phyloP scores from a whole-genome alignment of 2,797 vertebrate genomes.

The Podarcis lilfordi region DNA sequence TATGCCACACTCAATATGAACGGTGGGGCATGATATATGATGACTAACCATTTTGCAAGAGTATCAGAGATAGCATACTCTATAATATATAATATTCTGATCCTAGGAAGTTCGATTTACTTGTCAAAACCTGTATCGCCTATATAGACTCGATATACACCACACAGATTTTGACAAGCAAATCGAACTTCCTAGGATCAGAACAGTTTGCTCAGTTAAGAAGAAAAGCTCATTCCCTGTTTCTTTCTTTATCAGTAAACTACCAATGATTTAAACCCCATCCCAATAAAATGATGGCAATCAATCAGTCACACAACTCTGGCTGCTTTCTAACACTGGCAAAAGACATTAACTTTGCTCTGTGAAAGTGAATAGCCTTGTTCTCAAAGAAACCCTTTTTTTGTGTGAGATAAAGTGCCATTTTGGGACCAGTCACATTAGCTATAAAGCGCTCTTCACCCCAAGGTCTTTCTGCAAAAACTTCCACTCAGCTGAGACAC shows the following conservation, averaged over 20 bases:
- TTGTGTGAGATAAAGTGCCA: conserved; percentile 9
- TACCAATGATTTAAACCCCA: conserved; percentile 36
- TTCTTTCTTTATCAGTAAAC: conserved; percentile 36
- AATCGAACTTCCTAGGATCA: conserved; percentile 48
- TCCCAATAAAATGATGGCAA: conserved; percentile 34
- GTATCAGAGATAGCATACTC: not conserved
- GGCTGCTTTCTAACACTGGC: conserved; percentile 15
- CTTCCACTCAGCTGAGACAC: conserved; percentile 15
- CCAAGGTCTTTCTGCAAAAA: conserved; percentile 27
- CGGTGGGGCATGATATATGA: conserved; percentile 59
- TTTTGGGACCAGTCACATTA: conserved; percentile 31
- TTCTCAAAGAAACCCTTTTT: conserved; percentile 27
- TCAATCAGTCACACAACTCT: conserved; percentile 34
- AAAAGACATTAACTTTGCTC: not conserved
- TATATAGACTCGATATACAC: not conserved
- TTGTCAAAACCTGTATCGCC: no score
- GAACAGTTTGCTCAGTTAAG: conserved; percentile 38
- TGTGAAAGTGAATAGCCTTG: conserved; percentile 33
- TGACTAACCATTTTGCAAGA: conserved; percentile 44
- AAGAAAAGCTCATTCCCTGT: not conserved
- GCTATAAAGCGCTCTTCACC: conserved; percentile 31
- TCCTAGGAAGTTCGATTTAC: no score
- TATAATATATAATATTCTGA: no score
- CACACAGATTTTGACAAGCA: conserved; percentile 49
- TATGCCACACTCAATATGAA: conserved; percentile 21